These are phyloP conservation scores for Asarcornis scutulata DNA, from an alignment of 2,113 vertebrate genomes.

Conservation along the genomic window DNA sequence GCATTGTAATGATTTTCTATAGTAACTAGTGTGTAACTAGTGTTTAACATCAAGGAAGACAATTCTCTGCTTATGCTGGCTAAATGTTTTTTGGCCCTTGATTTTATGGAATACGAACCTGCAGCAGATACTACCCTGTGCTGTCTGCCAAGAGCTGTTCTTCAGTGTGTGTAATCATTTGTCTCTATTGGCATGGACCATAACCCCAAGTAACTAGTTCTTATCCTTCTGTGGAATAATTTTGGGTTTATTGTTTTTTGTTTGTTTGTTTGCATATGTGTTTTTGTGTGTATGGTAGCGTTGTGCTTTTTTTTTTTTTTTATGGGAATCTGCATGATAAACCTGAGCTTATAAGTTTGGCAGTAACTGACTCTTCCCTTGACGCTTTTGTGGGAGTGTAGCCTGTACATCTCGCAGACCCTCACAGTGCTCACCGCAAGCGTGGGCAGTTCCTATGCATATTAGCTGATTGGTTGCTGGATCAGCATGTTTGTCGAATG, in stretches of 20 bases:
- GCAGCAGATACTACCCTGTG: background rate
- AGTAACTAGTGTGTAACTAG: background rate
- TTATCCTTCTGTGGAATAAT: background rate
- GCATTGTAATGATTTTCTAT: background rate
- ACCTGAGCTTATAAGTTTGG: background rate
- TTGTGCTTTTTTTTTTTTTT: background rate
- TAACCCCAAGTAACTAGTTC: background rate
- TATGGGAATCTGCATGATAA: background rate
- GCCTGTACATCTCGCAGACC: background rate
- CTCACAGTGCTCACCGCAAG: background rate
- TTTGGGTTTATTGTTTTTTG: background rate
- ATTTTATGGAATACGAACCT: background rate
- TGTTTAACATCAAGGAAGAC: background rate
- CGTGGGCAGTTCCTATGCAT: background rate
- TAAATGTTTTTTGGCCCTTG: background rate
- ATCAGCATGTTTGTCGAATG: background rate
- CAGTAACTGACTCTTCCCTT: background rate
- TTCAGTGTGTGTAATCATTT: background rate
- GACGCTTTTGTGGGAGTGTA: background rate
- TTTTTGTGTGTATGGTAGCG: no score
- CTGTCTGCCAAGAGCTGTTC: background rate
- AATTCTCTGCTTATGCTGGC: background rate
- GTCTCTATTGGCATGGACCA: background rate
- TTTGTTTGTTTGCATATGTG: background rate
- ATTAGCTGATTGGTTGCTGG: background rate